Percentiles rank a stretch among this genome's conserved stretches.
Conservation (phyloP, 2,888 invertebrate genomes). For the Callinectes sapidus region DNA sequence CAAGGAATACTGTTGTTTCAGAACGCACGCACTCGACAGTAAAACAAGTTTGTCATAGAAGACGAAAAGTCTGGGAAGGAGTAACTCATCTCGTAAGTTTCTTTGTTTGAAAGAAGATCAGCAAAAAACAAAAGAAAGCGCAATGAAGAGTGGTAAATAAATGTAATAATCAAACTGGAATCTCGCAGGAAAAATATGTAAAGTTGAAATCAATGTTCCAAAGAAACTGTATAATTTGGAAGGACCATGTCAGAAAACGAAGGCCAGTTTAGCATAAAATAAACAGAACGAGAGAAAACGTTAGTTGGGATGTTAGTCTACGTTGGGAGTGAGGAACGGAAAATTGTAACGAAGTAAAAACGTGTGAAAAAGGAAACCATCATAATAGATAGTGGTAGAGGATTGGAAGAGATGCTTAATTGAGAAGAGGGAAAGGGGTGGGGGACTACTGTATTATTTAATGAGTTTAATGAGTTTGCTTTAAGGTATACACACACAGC, state of each 20-base stretch:
- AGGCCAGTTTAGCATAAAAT: background rate
- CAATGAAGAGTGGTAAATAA: background rate
- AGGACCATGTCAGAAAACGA: background rate
- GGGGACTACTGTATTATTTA: background rate
- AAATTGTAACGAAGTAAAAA: background rate
- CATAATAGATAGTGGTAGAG: background rate
- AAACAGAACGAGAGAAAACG: background rate
- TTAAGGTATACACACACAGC: conserved; percentile 24
- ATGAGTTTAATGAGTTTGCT: background rate
- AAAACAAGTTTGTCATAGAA: background rate
- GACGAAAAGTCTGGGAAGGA: background rate
- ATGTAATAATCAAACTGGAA: background rate
- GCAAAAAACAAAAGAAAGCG: background rate
- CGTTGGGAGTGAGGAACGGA: background rate
- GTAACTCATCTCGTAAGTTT: background rate
- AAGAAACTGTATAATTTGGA: background rate
- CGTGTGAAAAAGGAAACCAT: background rate
- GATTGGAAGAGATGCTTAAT: background rate
- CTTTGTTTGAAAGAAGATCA: background rate
- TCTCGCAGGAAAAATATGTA: background rate
- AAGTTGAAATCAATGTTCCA: background rate
- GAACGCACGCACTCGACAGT: no score
- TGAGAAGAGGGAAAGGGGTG: background rate
- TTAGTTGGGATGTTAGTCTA: background rate
- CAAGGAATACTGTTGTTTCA: background rate